These are phyloP conservation scores for Scaptodrosophila lebanonensis DNA, from an alignment of 1,140 invertebrate genomes.

Conservation along the genomic window DNA sequence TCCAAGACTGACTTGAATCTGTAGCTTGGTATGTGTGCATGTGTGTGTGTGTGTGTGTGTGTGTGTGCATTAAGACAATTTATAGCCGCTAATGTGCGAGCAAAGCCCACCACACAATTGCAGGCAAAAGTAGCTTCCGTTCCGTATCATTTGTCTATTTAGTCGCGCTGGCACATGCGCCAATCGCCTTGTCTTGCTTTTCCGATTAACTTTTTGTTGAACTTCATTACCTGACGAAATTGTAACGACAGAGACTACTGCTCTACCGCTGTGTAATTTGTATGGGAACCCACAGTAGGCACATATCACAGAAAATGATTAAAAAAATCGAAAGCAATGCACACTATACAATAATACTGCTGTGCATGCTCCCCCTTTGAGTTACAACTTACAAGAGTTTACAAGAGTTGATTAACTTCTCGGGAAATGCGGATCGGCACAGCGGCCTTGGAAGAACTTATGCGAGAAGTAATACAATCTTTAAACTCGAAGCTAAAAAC, in stretches of 20 bases:
- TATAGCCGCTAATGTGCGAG: conserved; percentile 76
- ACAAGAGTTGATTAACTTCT: conserved; percentile 41
- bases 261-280: conserved; percentile 47
- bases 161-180: conserved; percentile 44
- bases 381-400: no score
- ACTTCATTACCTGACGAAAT: conserved; percentile 71
- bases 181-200: conserved; percentile 43
- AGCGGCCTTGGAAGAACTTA: no score
- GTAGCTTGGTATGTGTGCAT: background rate
- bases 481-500: no score
- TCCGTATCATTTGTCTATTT: conserved; percentile 76
- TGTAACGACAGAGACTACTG: conserved; percentile 39
- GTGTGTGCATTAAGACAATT: conserved; percentile 70
- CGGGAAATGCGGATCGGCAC: conserved; percentile 13
- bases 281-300: conserved; percentile 34
- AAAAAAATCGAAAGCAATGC: conserved; percentile 66
- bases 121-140: conserved; percentile 65
- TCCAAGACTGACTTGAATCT: conserved; percentile 10
- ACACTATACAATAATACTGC: conserved; percentile 58
- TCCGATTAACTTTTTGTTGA: conserved; percentile 74
- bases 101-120: conserved; percentile 66
- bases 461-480: no score
- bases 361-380: no score
- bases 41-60: conserved; percentile 26
- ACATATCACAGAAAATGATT: conserved; percentile 54